Conservation (phyloP, 2,888 invertebrate species). For the Spodoptera exigua region DNA sequence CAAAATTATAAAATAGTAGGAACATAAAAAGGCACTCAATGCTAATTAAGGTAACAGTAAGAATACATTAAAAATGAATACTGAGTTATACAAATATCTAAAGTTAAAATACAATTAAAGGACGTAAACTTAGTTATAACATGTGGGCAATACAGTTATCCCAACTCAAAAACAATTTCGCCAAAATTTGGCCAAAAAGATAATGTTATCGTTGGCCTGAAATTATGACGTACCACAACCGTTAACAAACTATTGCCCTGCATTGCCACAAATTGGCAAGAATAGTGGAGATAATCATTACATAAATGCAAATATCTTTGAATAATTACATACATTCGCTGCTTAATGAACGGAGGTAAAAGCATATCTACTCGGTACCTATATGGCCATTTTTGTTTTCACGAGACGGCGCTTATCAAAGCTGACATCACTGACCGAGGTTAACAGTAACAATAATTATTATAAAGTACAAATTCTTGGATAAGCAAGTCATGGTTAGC, state of each 20-base stretch:
- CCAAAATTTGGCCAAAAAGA: conserved; percentile 12
- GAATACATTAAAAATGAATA: conserved; percentile 50
- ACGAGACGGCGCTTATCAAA: conserved; percentile 58
- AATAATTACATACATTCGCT: conserved; percentile 38
- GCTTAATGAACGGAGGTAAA: conserved; percentile 28
- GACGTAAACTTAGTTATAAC: conserved; percentile 36
- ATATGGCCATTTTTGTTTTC: conserved; percentile 53
- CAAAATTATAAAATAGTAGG: conserved; percentile 48
- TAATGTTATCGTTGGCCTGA: conserved; percentile 17
- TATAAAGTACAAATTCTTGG: conserved; percentile 47
- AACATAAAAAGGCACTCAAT: conserved; percentile 42
- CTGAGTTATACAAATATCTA: conserved; percentile 49
- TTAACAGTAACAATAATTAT: conserved; percentile 55
- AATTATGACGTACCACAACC: conserved; percentile 11
- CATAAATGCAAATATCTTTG: conserved; percentile 47
- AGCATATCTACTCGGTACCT: conserved; percentile 23
- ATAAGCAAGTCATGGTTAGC: conserved; percentile 51
- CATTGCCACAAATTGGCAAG: conserved; percentile 7
- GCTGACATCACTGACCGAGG: conserved; percentile 57
- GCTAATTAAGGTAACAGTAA: conserved; percentile 29
- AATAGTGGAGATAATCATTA: conserved; percentile 9
- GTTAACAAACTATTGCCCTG: conserved; percentile 6
- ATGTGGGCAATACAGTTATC: conserved; percentile 2
- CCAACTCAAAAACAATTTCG: conserved; percentile 8
- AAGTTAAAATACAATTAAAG: conserved; percentile 42